Evolutionary conservation across 1,140 invertebrate genomes (phyloP), one percentile per base, ranked within the genome.

Genomic region (Argopecten irradians): DNA sequence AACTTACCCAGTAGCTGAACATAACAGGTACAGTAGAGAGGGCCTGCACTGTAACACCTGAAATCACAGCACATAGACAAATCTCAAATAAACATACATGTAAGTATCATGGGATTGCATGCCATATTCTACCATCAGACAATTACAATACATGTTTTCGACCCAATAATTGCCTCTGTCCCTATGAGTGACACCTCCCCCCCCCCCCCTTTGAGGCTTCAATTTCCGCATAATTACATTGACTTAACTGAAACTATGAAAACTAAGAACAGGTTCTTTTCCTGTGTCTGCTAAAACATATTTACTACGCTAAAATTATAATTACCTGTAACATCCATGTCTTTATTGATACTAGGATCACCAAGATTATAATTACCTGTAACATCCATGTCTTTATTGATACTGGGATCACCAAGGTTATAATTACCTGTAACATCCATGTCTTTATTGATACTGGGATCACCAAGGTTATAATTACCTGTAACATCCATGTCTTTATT

Each of bases 21-120:
- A 97, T 97, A 19, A 97, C 97, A 19, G 97, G 97, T 5, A 97
- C 97, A 0, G 97, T 97, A n/a, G 97, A 97, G 46, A 97, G 93
- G 8, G 96, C 96, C 93, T 97, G 97, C 0, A 96, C 95, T 85
- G 94, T 93, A 9, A 97, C 96, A 87, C 96, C 95, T 94, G 89
- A 55, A 93, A 92, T 91, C 41, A 91, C 84, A 85, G 85, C 90
- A 84, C 3, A 83, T 39, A 39, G 34, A 84, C 33, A 82, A 39
- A 13, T 5, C 36, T 39, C 13, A 13, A 8, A 39, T 13, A 39
- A 8, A 8, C 5, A 39, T 13, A 39, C 36, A 5, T 39, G 36
- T 39, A 39, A 39, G n/a, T n/a, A n/a, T 0, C 7, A 5, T 33
- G 35, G 28, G 19, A 85, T 39, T 39, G n/a, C 19, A 36, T 22